Base-by-base conservation (phyloP, 2,888 invertebrate species). In the Drosophila differens region DNA sequence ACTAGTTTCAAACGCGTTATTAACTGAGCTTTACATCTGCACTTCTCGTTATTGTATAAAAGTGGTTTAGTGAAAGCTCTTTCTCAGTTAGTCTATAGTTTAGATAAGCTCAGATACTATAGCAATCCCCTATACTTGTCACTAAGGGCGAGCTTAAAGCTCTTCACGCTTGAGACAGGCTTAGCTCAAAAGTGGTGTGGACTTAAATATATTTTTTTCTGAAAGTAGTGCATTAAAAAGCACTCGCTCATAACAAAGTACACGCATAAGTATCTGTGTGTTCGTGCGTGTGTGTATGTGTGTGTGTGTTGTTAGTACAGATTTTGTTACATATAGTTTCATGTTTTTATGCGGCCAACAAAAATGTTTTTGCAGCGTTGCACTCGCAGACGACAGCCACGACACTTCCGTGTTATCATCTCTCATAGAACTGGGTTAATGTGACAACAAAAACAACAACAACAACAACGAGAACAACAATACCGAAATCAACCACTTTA, bases 381-480 rank as follows among this genome's bases (percentile, higher is more conserved):
- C 72, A 66, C 67, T 74, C 51, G 70, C 71, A 70, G 76, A 64
- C 69, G 72, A 75, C 69, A 74, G 65, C 71, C 74, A 74, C 80
- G 85, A 85, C 87, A 85, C 76, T 85, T 85, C 81, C 85, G 83
- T 87, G 84, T 81, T 88, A 78, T 87, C 81, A 80, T 76, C 73
- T 63, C 72, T 70, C 67, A 47, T 52, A 64, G 47, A 83, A 86
- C 85, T 85, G 77, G 88, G 88, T 88, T 85, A 85, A 85, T 85
- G 85, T 85, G 83, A 65, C 87, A 77, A 66, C 79, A 74, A 68
- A 62, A 78, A 59, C 55, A 72, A 41, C 33, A 57, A 47, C 10
- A 35, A 37, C 47, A 39, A 49, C 39, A 57, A 59, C 22, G 22
- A n/a, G 41, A 59, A 64, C 41, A 51, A 47, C 25, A 44, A 37